These are phyloP conservation scores for Trematocara variabile DNA, from an alignment of 2,113 vertebrate genomes.

Conservation along the genomic window DNA sequence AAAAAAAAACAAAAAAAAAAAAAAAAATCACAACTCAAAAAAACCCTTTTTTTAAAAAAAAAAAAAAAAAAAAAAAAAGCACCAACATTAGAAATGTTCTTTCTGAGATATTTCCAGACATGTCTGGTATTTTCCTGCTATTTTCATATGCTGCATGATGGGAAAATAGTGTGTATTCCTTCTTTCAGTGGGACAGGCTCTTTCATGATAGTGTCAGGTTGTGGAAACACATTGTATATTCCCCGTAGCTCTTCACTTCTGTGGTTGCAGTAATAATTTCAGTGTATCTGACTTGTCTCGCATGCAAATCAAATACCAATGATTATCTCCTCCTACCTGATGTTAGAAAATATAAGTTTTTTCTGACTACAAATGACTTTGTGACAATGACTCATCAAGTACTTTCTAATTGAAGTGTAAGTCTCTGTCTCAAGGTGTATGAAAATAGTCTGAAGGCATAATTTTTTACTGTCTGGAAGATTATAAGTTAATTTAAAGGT, in stretches of 20 bases:
- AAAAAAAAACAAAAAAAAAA: too few species aligned
- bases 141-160: background rate
- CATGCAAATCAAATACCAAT: constrained; percentile 20
- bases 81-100: background rate
- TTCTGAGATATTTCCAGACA: background rate
- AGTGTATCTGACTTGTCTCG: background rate
- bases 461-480: constrained; percentile 12
- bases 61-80: background rate
- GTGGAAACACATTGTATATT: background rate
- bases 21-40: too few species aligned
- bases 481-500: constrained; percentile 28
- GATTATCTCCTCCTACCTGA: constrained; percentile 1
- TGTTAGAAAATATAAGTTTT: constrained; percentile 18
- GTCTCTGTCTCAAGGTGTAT: constrained; percentile 14
- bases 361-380: constrained; percentile 12
- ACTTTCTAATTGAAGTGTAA: constrained; percentile 20
- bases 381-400: constrained; percentile 35
- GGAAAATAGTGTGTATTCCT: background rate
- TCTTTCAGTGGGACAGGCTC: background rate
- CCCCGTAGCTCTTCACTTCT: background rate
- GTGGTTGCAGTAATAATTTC: background rate
- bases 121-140: background rate
- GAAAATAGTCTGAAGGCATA: background rate
- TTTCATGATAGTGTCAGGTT: background rate
- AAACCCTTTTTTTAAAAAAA: too few species aligned